These are phyloP conservation scores for Sorex maritimensis DNA, from an alignment of 2,797 vertebrate species.

Conservation along the genomic window DNA sequence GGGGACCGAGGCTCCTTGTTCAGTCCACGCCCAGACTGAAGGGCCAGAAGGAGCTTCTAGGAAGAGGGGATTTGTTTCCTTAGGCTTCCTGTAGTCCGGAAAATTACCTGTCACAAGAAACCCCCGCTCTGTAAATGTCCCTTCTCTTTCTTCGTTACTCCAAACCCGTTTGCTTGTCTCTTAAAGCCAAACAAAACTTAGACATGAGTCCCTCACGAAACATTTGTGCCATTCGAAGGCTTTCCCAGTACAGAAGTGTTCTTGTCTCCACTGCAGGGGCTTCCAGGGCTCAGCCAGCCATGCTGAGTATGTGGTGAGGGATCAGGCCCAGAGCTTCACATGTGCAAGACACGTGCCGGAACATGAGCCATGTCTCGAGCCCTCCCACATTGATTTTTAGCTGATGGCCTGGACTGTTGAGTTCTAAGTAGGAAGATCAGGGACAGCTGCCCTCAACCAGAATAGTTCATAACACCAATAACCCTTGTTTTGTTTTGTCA, in stretches of 20 bases:
- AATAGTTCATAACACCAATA: not conserved
- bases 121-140: not conserved
- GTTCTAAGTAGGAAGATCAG: constrained; percentile 46
- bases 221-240: too few species aligned
- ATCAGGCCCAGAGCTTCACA: not conserved
- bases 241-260: too few species aligned
- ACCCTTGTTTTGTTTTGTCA: constrained; percentile 12
- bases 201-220: too few species aligned
- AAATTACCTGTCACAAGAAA: constrained; percentile 36
- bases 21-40: not conserved
- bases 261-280: too few species aligned
- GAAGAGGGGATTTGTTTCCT: not conserved
- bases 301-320: too few species aligned
- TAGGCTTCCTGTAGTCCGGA: constrained; percentile 29
- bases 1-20: too few species aligned
- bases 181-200: constrained; percentile 47
- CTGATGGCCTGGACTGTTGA: not conserved
- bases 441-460: not conserved
- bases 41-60: not conserved
- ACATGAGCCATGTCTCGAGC: not conserved
- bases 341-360: not conserved
- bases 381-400: constrained; percentile 30
- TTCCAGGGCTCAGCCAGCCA: too few species aligned
- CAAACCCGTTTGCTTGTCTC: constrained; percentile 42
- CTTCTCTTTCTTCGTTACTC: not conserved